A percentile compares a stretch with the other conserved stretches of the same genome.
These are phyloP conservation scores for Ammospiza nelsoni DNA, from an alignment of 2,113 vertebrate genomes.

Conservation along the genomic window DNA sequence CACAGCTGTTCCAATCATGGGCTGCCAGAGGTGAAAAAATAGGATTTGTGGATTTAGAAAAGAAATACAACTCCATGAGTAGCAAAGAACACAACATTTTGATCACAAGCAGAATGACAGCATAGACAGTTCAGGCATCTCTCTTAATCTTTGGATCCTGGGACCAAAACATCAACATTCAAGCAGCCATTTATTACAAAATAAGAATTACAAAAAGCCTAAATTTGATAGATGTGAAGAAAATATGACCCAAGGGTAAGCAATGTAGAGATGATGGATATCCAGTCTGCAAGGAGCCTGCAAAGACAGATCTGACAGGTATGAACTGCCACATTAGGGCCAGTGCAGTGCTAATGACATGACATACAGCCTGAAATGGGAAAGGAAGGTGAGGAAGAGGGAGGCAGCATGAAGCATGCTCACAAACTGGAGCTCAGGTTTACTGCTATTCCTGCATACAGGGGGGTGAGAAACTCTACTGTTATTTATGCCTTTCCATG, in stretches of 20 bases:
- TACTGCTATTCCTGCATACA: background rate
- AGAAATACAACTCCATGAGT: background rate
- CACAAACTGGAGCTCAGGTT: background rate
- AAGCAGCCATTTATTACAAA: slow-evolving; percentile 20
- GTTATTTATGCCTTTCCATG: background rate
- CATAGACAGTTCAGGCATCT: background rate
- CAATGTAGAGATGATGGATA: slow-evolving; percentile 28
- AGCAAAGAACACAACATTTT: background rate
- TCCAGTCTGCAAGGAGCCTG: background rate
- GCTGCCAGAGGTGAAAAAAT: background rate
- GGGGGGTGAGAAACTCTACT: background rate
- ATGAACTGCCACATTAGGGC: slow-evolving; percentile 44
- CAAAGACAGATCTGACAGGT: background rate
- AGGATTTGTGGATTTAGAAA: background rate
- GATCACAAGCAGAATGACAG: background rate
- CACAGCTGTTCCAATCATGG: background rate
- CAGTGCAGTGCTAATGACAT: background rate
- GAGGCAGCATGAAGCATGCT: background rate
- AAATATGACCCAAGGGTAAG: slow-evolving; percentile 36
- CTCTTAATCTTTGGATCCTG: background rate
- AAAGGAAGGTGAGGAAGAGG: background rate
- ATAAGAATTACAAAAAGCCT: slow-evolving; percentile 9
- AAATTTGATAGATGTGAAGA: slow-evolving; percentile 42
- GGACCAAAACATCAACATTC: background rate
- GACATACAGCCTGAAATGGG: background rate